phyloP scores from a whole-genome alignment of 2,113 vertebrate genomes.

The Willisornis vidua region DNA sequence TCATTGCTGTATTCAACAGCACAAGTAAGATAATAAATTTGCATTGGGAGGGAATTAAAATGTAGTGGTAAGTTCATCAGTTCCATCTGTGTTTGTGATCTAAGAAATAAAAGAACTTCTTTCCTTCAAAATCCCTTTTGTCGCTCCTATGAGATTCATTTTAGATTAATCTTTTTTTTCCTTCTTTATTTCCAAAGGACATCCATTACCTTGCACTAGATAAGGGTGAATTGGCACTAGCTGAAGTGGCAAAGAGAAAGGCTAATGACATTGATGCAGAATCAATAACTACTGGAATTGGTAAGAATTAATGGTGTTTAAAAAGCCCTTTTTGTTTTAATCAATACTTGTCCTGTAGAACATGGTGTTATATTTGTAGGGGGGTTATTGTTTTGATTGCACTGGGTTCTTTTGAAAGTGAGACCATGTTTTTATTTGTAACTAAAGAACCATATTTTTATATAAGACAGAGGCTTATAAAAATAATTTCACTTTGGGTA shows the following conservation, averaged over 20 bases:
- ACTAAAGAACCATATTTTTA: not conserved
- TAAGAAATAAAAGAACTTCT: constrained; percentile 69
- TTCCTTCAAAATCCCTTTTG: constrained; percentile 79
- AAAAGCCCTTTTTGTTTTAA: constrained; percentile 73
- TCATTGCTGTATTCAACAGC: constrained; percentile 13
- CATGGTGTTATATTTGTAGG: constrained; percentile 62
- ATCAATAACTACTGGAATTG: constrained; percentile 79
- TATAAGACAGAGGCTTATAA: constrained; percentile 16
- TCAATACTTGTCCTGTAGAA: constrained; percentile 71
- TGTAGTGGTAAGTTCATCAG: constrained; percentile 60
- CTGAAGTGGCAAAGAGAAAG: constrained; percentile 93
- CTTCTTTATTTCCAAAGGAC: constrained; percentile 95
- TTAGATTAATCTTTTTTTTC: constrained; percentile 86
- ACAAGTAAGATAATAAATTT: constrained; percentile 61
- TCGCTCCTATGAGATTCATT: constrained; percentile 86
- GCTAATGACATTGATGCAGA: constrained; percentile 89
- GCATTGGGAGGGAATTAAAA: constrained; percentile 68
- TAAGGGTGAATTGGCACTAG: constrained; percentile 95
- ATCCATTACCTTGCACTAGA: constrained; percentile 96
- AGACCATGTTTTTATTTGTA: not conserved
- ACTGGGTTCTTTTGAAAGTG: constrained; percentile 48
- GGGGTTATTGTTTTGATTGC: constrained; percentile 47
- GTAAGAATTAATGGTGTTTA: constrained; percentile 79
- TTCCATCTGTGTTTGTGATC: constrained; percentile 71
- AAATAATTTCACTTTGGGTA: constrained; percentile 18